Base-by-base conservation (phyloP, 1,140 invertebrate genomes). In the Sycobia sp. region DNA sequence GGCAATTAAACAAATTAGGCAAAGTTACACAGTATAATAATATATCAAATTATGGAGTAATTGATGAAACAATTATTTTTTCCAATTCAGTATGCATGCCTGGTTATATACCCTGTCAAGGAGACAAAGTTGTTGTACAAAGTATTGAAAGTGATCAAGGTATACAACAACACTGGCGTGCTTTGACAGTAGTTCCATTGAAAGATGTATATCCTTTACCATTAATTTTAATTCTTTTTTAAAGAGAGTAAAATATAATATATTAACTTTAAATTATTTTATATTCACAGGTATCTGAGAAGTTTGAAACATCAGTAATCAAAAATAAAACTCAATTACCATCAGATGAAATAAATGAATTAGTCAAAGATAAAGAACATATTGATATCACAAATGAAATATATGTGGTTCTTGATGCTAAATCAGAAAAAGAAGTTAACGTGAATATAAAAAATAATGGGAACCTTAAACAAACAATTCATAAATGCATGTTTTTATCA, bases 71-170 rank as follows among this genome's bases (percentile, higher is more conserved):
- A 25, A 84, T 87, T 36, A 84, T 84, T 71, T 88, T 90, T 69
- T 78, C 82, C 57, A 83, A 80, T 69, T 72, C 73, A 9, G 74
- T 76, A 44, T 82, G 87, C 64, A 72, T 82, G 23, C 69, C 75
- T 67, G 84, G 84, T 10, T 85, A 85, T 65, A 66, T 83, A 51
- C 86, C 86, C 10, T 67, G 71, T 57, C 66, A 85, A 25, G 84
- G 84, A 13, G 85, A 87, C 66, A 84, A 82, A 76, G 85, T 89
- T 14, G 70, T 84, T 50, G 81, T 82, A 13, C 85, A 89, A 69
- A 82, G 84, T 22, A 87, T 90, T 64, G 88, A 90, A 77, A 90
- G 88, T 73, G 84, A 86, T 62, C 88, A 90, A 79, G 82, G 80
- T 14, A 53, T 63, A 4, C 84, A 75, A 61, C n/a, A 54, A 14